Evolutionary conservation across 2,797 vertebrate genomes (phyloP).

Genomic region (Trachurus trachurus): DNA sequence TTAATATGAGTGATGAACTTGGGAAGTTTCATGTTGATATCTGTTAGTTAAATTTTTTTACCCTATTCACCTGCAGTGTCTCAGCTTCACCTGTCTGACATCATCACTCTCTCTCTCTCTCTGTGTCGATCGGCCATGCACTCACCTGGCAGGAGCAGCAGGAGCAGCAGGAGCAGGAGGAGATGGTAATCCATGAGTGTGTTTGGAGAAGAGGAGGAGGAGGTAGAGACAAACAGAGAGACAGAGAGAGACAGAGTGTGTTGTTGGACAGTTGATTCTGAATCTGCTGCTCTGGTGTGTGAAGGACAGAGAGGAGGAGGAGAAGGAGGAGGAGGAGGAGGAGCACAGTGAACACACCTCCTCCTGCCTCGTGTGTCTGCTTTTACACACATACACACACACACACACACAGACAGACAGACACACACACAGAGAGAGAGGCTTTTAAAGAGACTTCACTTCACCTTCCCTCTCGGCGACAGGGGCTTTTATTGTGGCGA

Average conservation of each 20-base stretch:
- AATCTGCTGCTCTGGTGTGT: slow-evolving; percentile 45
- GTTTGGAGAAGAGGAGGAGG: not conserved
- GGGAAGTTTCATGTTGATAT: too few species aligned
- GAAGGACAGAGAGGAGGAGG: slow-evolving; percentile 27
- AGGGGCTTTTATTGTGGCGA: slow-evolving; percentile 29
- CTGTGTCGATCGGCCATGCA: slow-evolving; percentile 7
- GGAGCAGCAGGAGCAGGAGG: slow-evolving; percentile 86
- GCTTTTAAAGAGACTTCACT: slow-evolving; percentile 30
- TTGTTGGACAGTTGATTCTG: slow-evolving; percentile 22
- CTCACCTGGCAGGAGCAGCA: slow-evolving; percentile 91
- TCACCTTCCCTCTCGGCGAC: slow-evolving; percentile 40
- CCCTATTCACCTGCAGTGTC: too few species aligned
- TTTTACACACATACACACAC: slow-evolving; percentile 17
- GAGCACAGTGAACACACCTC: slow-evolving; percentile 28
- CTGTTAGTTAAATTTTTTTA: too few species aligned
- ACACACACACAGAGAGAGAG: slow-evolving; percentile 18
- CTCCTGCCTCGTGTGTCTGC: slow-evolving; percentile 32
- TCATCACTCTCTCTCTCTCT: not conserved
- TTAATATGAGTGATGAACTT: too few species aligned
- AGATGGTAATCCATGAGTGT: slow-evolving; percentile 88
- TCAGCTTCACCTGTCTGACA: not conserved
- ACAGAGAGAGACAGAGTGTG: not conserved
- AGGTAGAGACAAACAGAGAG: not conserved
- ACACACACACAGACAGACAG: slow-evolving; percentile 14
- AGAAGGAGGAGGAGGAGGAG: slow-evolving; percentile 50